These are phyloP conservation scores for Ornithoptera priamus DNA, from an alignment of 2,888 invertebrate genomes.

Conservation along the genomic window DNA sequence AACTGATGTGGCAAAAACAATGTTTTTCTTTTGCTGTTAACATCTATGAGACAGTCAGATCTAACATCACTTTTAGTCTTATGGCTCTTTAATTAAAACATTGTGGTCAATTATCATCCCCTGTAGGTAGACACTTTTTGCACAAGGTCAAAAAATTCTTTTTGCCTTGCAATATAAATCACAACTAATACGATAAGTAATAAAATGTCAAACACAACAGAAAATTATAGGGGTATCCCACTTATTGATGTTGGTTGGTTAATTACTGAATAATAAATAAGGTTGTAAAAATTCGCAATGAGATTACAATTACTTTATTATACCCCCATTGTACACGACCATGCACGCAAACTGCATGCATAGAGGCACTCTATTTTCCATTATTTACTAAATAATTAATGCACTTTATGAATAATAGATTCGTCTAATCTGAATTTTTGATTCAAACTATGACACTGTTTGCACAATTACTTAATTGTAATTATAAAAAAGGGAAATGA, in stretches of 20 bases:
- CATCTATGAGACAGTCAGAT: no score
- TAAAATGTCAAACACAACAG: no score
- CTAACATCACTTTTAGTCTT: no score
- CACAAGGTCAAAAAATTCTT: no score
- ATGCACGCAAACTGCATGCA: slow-evolving; percentile 25
- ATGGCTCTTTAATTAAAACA: no score
- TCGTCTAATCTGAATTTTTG: slow-evolving; percentile 16
- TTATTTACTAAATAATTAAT: slow-evolving; percentile 28
- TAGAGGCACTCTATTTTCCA: slow-evolving; percentile 19
- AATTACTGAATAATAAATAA: slow-evolving; percentile 18
- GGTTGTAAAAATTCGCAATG: slow-evolving; percentile 21
- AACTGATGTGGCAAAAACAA: no score
- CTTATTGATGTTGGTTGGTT: background rate
- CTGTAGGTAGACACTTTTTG: no score
- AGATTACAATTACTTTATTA: slow-evolving; percentile 26
- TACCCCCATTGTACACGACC: slow-evolving; percentile 28
- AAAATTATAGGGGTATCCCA: slow-evolving; percentile 1
- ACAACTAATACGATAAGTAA: no score
- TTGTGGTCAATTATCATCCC: no score
- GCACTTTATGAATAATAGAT: slow-evolving; percentile 10
- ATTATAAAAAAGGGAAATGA: no score
- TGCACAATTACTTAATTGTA: slow-evolving; percentile 7
- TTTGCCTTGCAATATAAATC: no score
- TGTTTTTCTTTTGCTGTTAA: no score
- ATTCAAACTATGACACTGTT: slow-evolving; percentile 5